Conservation (phyloP, 2,113 vertebrate genomes). For the Gila orcuttii region DNA sequence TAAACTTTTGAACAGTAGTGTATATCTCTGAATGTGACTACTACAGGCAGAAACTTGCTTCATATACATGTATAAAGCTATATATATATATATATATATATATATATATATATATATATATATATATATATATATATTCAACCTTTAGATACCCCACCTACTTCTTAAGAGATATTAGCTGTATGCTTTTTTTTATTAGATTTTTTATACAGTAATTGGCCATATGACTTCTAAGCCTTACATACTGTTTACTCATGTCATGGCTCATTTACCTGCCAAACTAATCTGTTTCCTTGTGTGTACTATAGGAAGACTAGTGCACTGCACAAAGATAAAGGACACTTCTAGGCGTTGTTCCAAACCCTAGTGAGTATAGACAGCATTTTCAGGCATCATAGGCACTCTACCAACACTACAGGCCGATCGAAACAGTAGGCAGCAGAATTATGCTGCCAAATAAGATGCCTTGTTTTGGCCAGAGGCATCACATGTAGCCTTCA, state of each 20-base stretch:
- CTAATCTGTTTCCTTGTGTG: conserved; percentile 11
- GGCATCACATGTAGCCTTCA: conserved; percentile 5
- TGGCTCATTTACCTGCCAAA: background rate
- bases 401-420: conserved; percentile 17
- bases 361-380: conserved; percentile 12
- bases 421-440: conserved; percentile 14
- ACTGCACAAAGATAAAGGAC: conserved; percentile 29
- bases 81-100: too few relatives aligned
- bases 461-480: conserved; percentile 26
- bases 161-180: too few relatives aligned
- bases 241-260: background rate
- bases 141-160: too few relatives aligned
- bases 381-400: conserved; percentile 16
- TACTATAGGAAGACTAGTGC: conserved; percentile 17
- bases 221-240: background rate
- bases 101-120: too few relatives aligned
- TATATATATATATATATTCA: too few relatives aligned
- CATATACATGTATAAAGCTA: too few relatives aligned
- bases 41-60: too few relatives aligned
- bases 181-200: too few relatives aligned
- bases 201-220: background rate
- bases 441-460: conserved; percentile 17
- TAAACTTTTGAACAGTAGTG: too few relatives aligned
- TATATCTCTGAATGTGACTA: too few relatives aligned
- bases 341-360: conserved; percentile 9